Evolutionary conservation across 2,113 vertebrate genomes (phyloP), one percentile per base, ranked within the genome.

Genomic region (Strix aluco): DNA sequence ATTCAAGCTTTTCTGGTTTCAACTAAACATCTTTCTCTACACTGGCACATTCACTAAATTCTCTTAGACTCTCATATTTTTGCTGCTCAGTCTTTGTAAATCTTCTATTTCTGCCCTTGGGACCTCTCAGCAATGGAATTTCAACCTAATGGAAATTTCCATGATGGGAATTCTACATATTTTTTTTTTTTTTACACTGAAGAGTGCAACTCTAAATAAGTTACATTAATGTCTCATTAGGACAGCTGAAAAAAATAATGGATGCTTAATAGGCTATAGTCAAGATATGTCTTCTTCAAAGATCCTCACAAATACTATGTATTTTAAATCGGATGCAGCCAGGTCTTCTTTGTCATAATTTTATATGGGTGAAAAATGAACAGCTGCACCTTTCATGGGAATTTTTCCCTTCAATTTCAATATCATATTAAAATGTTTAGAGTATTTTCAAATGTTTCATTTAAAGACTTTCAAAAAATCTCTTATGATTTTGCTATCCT

Each of bases 361-460:
- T 97, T 40, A 73, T 52, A 46, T 5, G 30, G 23, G 13, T 40
- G 73, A 94, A 94, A 96, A 93, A 81, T 87, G 38, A 88, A 71
- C 22, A 94, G 54, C 52, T 72, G 54, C 92, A 89, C 54, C 59
- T 96, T 96, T 74, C 46, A 94, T 73, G 32, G 27, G 29, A 59
- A 42, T 95, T 92, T 92, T n/a, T 5, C 5, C 26, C 46, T 58
- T 17, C 9, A 22, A 11, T 70, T 83, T 87, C 71, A 94, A 62
- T 71, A 96, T 38, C 20, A 11, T 55, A 75, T 93, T 89, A 87
- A 87, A 96, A 90, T 36, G 61, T 63, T 92, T 78, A 74, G 32
- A 94, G 58, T 82, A 91, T 95, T 93, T 95, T 42, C 77, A 94
- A 84, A 54, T 32, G 77, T 71, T 94, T 93, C 46, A 75, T 86